Base-by-base conservation (phyloP, 2,888 invertebrate genomes). In the Mantis religiosa region DNA sequence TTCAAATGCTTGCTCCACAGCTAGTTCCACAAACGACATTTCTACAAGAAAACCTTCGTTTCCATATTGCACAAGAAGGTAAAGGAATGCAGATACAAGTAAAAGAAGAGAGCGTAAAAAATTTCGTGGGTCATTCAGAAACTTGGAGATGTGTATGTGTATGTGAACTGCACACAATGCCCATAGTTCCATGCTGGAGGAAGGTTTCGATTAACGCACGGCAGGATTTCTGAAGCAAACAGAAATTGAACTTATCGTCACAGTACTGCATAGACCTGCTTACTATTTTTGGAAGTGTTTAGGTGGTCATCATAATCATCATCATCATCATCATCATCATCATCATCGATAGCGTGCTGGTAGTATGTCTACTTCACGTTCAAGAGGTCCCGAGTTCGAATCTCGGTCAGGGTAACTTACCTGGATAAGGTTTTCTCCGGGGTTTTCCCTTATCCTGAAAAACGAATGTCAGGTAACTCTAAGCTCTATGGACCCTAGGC, bases 201-300 rank as follows among this genome's bases (percentile, higher is more conserved):
- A 98, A 93, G 97, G 98, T 85, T 98, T 97, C 92, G 97, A 97
- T 0, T 95, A 97, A 92, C 96, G 98, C 92, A 99, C 99, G 27
- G 97, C 98, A 91, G 99, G 99, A 87, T 98, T 99, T 93, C 94
- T 99, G 87, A 94, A 99, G 90, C 99, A 99, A 93, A 99, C 99
- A 92, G 99, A 99, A 93, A 94, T 99, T 27, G 96, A 97, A 89
- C 99, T 99, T 93, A 99, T 99, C 94, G 98, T 99, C 47, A 71
- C 20, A 71, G 20, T 25, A 3, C 41, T 85, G 27, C 20, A 85
- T 27, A 85, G 41, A 54, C 90, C 90, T 99, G 95, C 94, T 99
- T 91, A 99, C 99, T 2, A 99, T 99, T 92, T 95, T 99, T 90
- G 99, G 99, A 90, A 99, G 99, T 90, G 99, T 99, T 83, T 99